These are phyloP conservation scores for Brachyptera risi DNA, from an alignment of 2,888 invertebrate species.

Conservation along the genomic window DNA sequence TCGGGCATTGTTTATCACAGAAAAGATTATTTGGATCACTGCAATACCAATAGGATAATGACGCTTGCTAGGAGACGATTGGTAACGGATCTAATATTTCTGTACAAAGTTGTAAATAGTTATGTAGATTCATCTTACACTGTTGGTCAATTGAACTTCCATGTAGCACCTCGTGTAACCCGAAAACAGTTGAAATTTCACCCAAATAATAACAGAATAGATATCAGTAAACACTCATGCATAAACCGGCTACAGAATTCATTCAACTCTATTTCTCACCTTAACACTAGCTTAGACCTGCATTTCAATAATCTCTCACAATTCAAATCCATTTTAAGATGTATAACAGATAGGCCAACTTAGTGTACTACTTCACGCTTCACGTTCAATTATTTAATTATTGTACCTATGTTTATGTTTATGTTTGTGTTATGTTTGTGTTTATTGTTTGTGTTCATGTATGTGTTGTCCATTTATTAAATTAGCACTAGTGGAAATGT, in stretches of 20 bases:
- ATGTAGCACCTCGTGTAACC: not conserved
- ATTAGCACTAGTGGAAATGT: no score
- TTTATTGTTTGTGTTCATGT: no score
- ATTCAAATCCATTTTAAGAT: no score
- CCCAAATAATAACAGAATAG: slow-evolving; percentile 18
- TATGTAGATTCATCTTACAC: not conserved
- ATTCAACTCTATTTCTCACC: no score
- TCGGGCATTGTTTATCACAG: not conserved
- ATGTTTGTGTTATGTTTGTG: no score
- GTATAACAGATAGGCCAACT: no score
- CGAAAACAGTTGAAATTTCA: not conserved
- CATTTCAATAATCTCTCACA: no score
- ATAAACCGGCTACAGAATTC: not conserved
- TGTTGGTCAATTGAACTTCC: not conserved
- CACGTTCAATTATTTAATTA: no score
- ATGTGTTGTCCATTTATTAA: no score
- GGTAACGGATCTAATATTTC: not conserved
- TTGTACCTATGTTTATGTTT: no score
- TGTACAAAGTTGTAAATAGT: not conserved
- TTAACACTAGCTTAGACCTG: no score
- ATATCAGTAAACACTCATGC: not conserved
- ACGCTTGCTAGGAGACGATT: not conserved
- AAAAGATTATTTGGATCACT: not conserved
- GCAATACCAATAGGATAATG: not conserved
- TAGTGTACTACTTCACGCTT: no score